Evolutionary conservation across 2,888 invertebrate species (phyloP).

Genomic region (Acanthosepion pharaonis): DNA sequence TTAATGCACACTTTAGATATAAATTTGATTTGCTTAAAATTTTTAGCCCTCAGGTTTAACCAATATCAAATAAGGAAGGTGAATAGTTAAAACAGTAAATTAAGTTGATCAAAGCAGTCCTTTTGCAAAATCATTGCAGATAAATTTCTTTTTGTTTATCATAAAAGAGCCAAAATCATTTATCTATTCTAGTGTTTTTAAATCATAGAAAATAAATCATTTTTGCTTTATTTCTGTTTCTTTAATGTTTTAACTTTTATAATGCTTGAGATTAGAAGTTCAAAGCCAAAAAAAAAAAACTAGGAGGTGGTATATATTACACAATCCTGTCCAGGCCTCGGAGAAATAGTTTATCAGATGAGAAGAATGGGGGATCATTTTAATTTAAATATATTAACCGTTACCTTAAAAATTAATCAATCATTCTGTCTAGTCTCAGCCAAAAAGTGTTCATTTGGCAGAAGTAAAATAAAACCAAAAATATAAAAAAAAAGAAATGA

Average conservation of each 20-base stretch:
- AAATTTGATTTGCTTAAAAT: no score
- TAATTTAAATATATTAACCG: not conserved
- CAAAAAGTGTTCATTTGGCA: no score
- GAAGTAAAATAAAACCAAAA: not conserved
- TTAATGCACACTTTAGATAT: no score
- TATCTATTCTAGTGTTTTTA: not conserved
- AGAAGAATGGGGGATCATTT: not conserved
- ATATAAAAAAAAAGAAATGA: not conserved
- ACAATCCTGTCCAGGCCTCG: not conserved
- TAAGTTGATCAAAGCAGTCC: no score
- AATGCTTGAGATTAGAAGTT: not conserved
- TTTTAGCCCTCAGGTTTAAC: no score
- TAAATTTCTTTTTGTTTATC: no score
- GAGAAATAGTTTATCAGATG: not conserved
- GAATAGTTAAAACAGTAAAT: no score
- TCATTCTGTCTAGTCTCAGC: not conserved
- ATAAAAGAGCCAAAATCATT: no score
- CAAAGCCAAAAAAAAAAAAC: not conserved
- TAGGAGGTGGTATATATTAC: not conserved
- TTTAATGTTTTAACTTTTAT: not conserved
- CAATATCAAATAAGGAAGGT: no score
- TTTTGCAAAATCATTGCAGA: no score
- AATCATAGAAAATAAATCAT: not conserved
- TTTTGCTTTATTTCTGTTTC: not conserved
- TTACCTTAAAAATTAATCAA: constrained; percentile 22